These are phyloP conservation scores for Lethocerus indicus DNA, from an alignment of 1,140 invertebrate genomes.

Conservation along the genomic window DNA sequence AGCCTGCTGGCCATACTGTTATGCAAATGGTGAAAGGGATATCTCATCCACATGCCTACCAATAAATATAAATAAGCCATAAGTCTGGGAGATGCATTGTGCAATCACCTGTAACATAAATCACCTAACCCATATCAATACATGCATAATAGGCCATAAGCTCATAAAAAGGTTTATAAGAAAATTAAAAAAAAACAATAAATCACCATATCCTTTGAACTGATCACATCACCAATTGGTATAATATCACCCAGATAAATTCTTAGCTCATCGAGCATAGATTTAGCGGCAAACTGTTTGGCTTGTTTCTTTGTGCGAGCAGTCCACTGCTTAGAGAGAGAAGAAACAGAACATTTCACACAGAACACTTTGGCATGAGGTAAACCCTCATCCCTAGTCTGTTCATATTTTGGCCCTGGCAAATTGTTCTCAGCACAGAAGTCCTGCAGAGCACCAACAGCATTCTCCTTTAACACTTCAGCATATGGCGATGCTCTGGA, in stretches of 20 bases:
- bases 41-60: no score
- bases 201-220: no score
- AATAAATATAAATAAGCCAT: no score
- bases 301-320: conserved; percentile 37
- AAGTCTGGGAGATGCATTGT: no score
- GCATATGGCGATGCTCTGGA: conserved; percentile 17
- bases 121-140: no score
- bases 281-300: conserved; percentile 32
- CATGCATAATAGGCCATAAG: no score
- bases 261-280: conserved; percentile 29
- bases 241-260: conserved; percentile 7
- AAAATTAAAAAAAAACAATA: no score
- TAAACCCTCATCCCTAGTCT: conserved; percentile 45
- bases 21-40: no score
- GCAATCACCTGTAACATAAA: no score
- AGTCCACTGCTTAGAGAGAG: conserved; percentile 32
- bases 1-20: no score
- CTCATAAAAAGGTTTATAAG: no score
- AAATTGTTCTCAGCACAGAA: conserved; percentile 45
- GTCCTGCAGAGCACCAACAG: conserved; percentile 19
- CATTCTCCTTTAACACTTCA: conserved; percentile 16
- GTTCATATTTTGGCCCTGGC: conserved; percentile 39
- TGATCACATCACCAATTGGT: no score
- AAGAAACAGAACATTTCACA: conserved; percentile 42
- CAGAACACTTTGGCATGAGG: conserved; percentile 50